A percentile compares a stretch with the other conserved stretches of the same genome.
Conservation (phyloP, 1,140 invertebrate genomes). For the Drosophila erecta region DNA sequence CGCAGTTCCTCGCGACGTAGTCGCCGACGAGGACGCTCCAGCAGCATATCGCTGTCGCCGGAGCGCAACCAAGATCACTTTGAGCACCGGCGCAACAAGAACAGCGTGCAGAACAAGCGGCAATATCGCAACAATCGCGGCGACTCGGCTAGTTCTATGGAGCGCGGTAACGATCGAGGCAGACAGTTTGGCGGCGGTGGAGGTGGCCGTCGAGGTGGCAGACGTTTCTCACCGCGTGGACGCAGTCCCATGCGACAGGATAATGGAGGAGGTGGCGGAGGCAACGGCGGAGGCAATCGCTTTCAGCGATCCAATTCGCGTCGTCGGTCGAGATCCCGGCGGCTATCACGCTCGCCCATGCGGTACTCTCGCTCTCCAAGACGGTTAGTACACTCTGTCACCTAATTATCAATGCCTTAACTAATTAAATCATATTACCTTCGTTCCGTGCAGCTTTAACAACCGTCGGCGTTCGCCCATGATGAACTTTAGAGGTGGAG, state of each 20-base stretch:
- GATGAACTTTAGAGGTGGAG: conserved; percentile 70
- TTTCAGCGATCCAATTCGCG: conserved; percentile 78
- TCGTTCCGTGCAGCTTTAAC: conserved; percentile 58
- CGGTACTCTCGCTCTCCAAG: conserved; percentile 78
- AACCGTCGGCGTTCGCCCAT: conserved; percentile 73
- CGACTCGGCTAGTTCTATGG: conserved; percentile 88
- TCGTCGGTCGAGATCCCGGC: conserved; percentile 76
- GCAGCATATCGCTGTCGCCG: conserved; percentile 77
- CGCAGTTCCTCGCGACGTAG: conserved; percentile 66
- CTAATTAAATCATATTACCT: neutral
- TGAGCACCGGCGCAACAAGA: conserved; percentile 90
- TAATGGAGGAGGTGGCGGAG: conserved; percentile 64
- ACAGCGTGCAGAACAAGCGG: conserved; percentile 92
- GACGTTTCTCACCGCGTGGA: conserved; percentile 71
- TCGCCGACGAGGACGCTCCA: conserved; percentile 54
- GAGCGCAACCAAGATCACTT: conserved; percentile 88
- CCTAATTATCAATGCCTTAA: too few species aligned
- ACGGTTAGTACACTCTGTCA: conserved; percentile 42
- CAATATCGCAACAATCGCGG: conserved; percentile 95
- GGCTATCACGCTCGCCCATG: conserved; percentile 78
- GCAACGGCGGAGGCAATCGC: conserved; percentile 20
- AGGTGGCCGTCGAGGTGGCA: conserved; percentile 37
- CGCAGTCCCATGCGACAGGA: conserved; percentile 73
- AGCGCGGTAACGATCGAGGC: conserved; percentile 59
- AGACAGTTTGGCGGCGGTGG: conserved; percentile 63